Base-by-base conservation (phyloP, 1,140 invertebrate genomes). In the Halictus rubicundus region DNA sequence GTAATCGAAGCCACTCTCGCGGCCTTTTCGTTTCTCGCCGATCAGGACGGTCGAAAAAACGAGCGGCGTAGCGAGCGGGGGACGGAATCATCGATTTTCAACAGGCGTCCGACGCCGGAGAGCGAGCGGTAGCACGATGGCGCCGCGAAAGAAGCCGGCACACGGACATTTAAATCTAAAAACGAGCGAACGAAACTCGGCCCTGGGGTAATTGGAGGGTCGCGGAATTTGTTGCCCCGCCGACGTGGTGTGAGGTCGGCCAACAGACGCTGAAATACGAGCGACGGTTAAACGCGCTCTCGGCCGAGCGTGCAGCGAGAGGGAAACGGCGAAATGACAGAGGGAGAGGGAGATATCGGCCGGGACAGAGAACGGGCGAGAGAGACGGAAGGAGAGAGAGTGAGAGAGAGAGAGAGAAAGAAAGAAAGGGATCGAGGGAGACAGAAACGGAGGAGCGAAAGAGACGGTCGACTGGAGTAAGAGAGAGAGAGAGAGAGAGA, bases 181-280 rank as follows among this genome's bases (percentile, higher is more conserved):
- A 90, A 89, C 86, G 84, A 79, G 78, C 86, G 89, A 83, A 76
- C 84, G 68, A 85, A 89, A 88, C 87, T 82, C 78, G 82, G 86
- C 83, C 85, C 81, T 83, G 81, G 85, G 87, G 83, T 90, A 90
- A 91, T 91, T 90, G 90, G 87, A 90, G 89, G 90, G 89, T 91
- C 86, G 89, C 82, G 88, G 88, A 89, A 88, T 89, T 89, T 83
- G 87, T 89, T 85, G 87, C 85, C 79, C 78, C 79, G 88, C 73
- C 82, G 81, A 85, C 77, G 75, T 80, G 77, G 82, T 83, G 80
- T 73, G 83, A 85, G 82, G 78, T 75, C 80, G 82, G 81, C 61
- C 66, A 79, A 74, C 81, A 84, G 86, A 83, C 70, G 68, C 76
- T 89, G 87, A 89, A 89, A 89, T 89, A 89, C 88, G 89, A 86